Evolutionary conservation across 2,113 vertebrate species (phyloP), one percentile per base, ranked within the genome.

Genomic region (Ophthalmolycus amberensis): DNA sequence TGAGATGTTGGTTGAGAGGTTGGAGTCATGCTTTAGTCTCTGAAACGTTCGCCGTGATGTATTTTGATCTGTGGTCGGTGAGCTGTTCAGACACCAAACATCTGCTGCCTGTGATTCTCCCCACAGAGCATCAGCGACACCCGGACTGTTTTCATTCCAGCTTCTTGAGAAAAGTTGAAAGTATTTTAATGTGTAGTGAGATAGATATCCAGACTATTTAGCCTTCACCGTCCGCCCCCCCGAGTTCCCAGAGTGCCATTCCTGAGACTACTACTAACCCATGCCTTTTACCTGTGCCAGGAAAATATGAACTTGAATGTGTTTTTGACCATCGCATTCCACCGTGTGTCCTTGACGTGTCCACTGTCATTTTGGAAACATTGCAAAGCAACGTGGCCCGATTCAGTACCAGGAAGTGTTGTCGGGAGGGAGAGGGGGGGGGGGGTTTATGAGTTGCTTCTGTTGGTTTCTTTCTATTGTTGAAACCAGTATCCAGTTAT

Each of bases 221-320:
- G 88, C 89, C 90, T 89, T 80, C 74, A 78, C 59, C 77, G 63
- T 83, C 77, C 29, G 52, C 77, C 87, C 82, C 29, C 40, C 40
- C 46, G 42, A 80, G 79, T 83, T 86, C 87, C 85, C 79, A 5
- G 69, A 84, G 83, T 91, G 88, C 91, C 91, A 88, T 93, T 84
- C 85, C 80, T 84, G 82, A 90, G 89, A 94, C 90, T 81, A 90
- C 90, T 89, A 68, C 91, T 89, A 89, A 80, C 87, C 89, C 88
- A 83, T 76, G 87, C 92, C 91, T 92, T 90, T 89, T 84, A 91
- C 90, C 91, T 88, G 89, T 93, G 92, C 90, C 93, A 93, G 92
- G 80, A 85, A 88, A 83, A 78, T 82, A 79, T 85, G 54, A 86
- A 90, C 80, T 84, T 86, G 90, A 93, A 91, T 90, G 86, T 91